Evolutionary conservation across 2,888 invertebrate genomes (phyloP).

Genomic region (Xanthorhoe designata): DNA sequence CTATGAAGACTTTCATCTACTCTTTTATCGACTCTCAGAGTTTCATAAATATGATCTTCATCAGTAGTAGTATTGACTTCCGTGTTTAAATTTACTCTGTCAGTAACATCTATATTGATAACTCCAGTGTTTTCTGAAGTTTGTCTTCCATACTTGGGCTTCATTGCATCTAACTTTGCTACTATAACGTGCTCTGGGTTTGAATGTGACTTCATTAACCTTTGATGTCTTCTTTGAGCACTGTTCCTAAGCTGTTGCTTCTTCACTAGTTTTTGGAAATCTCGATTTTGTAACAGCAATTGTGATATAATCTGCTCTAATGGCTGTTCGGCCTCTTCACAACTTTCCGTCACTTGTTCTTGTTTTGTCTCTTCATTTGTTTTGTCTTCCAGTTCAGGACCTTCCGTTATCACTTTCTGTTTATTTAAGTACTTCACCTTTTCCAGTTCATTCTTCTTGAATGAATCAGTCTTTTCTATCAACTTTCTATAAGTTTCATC

Average conservation of each 20-base stretch:
- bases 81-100: constrained; percentile 41
- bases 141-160: constrained; percentile 72
- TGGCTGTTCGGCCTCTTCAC: constrained; percentile 82
- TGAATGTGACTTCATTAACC: constrained; percentile 83
- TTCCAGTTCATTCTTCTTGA: constrained; percentile 82
- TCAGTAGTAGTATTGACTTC: constrained; percentile 62
- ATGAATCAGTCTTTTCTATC: constrained; percentile 84
- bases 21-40: constrained; percentile 78
- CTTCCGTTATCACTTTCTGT: constrained; percentile 80
- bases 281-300: constrained; percentile 92
- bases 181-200: constrained; percentile 80
- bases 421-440: constrained; percentile 80
- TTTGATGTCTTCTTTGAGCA: constrained; percentile 83
- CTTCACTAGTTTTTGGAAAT: constrained; percentile 91
- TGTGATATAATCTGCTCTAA: constrained; percentile 93
- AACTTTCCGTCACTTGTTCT: constrained; percentile 60
- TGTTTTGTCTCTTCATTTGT: constrained; percentile 52
- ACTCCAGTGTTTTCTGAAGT: constrained; percentile 67
- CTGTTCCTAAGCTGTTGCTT: constrained; percentile 88
- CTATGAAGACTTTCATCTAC: constrained; percentile 62
- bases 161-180: constrained; percentile 69
- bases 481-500: constrained; percentile 79
- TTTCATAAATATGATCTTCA: constrained; percentile 87
- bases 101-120: constrained; percentile 40
- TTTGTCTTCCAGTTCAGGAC: constrained; percentile 74